phyloP scores from a whole-genome alignment of 2,888 invertebrate genomes.

The Lochmaea capreae region DNA sequence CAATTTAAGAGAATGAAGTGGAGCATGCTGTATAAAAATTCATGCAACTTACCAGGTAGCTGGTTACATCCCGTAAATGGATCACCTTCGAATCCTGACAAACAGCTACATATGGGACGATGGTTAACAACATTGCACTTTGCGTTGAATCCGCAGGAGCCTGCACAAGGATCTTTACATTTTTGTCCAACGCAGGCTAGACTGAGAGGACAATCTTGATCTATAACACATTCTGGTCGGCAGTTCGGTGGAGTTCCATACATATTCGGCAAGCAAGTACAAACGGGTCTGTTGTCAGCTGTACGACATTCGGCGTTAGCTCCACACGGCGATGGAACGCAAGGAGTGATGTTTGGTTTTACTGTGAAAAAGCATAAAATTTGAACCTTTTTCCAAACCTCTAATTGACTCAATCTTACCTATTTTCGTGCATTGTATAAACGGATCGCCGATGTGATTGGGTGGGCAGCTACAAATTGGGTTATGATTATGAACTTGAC shows the following conservation, averaged over 20 bases:
- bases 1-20: background rate
- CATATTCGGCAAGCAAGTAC: constrained; percentile 79
- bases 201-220: constrained; percentile 81
- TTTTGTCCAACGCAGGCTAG: constrained; percentile 78
- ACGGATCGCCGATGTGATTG: constrained; percentile 72
- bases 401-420: constrained; percentile 53
- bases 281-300: constrained; percentile 75
- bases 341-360: constrained; percentile 70
- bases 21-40: constrained; percentile 13
- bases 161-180: constrained; percentile 81
- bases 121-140: constrained; percentile 81
- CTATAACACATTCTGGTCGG: constrained; percentile 81
- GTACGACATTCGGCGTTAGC: constrained; percentile 76
- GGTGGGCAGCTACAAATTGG: constrained; percentile 74
- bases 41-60: constrained; percentile 62
- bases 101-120: constrained; percentile 80
- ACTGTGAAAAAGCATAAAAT: constrained; percentile 42
- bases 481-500: constrained; percentile 72
- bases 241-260: constrained; percentile 84
- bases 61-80: constrained; percentile 81
- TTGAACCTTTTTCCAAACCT: background rate
- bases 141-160: constrained; percentile 82
- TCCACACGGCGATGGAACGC: constrained; percentile 80
- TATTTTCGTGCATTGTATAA: constrained; percentile 68
- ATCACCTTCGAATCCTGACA: constrained; percentile 81